Conservation (phyloP, 1,140 invertebrate species). For the Homarus americanus region DNA sequence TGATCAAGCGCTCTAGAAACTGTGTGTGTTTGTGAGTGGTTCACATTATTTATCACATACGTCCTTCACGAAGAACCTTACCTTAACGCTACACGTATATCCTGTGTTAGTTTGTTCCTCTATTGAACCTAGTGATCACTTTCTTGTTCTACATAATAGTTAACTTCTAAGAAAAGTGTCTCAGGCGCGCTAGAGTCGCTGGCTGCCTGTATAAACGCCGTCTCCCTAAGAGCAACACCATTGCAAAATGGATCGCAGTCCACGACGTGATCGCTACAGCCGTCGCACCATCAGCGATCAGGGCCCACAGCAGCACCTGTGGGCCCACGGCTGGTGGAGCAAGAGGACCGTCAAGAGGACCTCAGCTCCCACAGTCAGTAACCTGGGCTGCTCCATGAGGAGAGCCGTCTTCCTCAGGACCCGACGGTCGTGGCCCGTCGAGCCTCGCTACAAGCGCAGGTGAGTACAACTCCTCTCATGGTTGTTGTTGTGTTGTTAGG, state of each 20-base stretch:
- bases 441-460: slow-evolving; percentile 61
- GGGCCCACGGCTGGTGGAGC: slow-evolving; percentile 67
- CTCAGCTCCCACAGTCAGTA: slow-evolving; percentile 51
- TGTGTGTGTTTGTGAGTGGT: too few species aligned
- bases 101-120: too few species aligned
- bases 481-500: too few species aligned
- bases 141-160: too few species aligned
- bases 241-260: slow-evolving; percentile 31
- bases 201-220: too few species aligned
- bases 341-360: slow-evolving; percentile 53
- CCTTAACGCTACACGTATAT: too few species aligned
- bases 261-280: slow-evolving; percentile 48
- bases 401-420: slow-evolving; percentile 51
- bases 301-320: slow-evolving; percentile 62
- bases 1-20: too few species aligned
- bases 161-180: too few species aligned
- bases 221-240: not conserved
- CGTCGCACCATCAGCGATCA: slow-evolving; percentile 65
- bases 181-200: not conserved
- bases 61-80: too few species aligned
- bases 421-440: slow-evolving; percentile 57
- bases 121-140: too few species aligned
- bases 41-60: too few species aligned
- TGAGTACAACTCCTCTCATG: too few species aligned
- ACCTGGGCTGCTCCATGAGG: slow-evolving; percentile 12